phyloP scores from a whole-genome alignment of 2,113 vertebrate species.

The Aspiorhynchus laticeps region DNA sequence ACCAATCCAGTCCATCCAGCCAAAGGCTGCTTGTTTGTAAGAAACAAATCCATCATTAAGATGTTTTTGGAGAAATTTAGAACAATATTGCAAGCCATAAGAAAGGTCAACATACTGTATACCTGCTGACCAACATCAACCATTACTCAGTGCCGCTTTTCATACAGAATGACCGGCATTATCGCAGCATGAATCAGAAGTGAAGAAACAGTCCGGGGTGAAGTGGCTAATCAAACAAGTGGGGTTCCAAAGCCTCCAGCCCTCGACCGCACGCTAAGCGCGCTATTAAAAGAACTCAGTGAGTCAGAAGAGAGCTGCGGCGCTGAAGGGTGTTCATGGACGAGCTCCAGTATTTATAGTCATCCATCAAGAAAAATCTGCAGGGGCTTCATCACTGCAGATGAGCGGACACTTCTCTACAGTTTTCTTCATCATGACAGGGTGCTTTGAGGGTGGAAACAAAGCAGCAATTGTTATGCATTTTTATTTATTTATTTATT shows the following conservation, averaged over 20 bases:
- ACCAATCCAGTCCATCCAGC: not conserved
- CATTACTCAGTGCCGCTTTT: slow-evolving; percentile 1
- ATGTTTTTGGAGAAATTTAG: too few species aligned
- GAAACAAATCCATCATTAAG: too few species aligned
- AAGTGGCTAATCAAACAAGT: slow-evolving; percentile 39
- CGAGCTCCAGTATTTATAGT: slow-evolving; percentile 24
- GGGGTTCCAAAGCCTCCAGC: not conserved
- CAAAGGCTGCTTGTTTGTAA: too few species aligned
- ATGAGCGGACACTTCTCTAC: slow-evolving; percentile 5
- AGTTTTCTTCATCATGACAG: not conserved
- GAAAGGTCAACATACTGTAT: not conserved
- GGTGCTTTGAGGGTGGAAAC: not conserved
- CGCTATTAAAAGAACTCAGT: slow-evolving; percentile 9
- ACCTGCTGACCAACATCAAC: not conserved
- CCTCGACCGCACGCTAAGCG: not conserved
- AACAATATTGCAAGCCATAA: not conserved
- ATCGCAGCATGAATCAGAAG: not conserved
- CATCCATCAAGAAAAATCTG: slow-evolving; percentile 38
- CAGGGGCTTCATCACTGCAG: not conserved
- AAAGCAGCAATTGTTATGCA: too few species aligned
- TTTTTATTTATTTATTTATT: not conserved
- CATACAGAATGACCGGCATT: not conserved
- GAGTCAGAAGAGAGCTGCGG: slow-evolving; percentile 26
- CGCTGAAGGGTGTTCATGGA: slow-evolving; percentile 24
- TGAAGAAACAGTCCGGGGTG: not conserved